A percentile compares a stretch with the other conserved stretches of the same genome.
Evolutionary conservation across 1,140 invertebrate genomes (phyloP).

Genomic region (Drosophila subpulchrella): DNA sequence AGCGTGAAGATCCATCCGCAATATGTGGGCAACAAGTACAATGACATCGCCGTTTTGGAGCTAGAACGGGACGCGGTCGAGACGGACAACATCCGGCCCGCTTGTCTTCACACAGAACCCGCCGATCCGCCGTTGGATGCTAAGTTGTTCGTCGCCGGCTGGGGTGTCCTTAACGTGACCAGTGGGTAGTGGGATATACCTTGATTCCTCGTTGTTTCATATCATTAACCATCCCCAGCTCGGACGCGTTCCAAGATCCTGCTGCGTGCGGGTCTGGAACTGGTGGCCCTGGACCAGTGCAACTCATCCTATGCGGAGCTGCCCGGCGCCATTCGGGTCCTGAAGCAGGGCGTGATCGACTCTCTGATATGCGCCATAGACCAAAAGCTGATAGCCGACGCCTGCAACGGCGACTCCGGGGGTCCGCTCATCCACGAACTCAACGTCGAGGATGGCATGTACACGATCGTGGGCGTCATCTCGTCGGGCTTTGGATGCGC

Average conservation of each 20-base stretch:
- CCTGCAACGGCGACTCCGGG: slow-evolving; percentile 89
- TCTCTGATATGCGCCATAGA: slow-evolving; percentile 87
- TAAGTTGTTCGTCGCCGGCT: slow-evolving; percentile 64
- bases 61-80: slow-evolving; percentile 39
- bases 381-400: slow-evolving; percentile 85
- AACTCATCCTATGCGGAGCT: slow-evolving; percentile 34
- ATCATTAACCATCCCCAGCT: slow-evolving; percentile 23
- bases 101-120: slow-evolving; percentile 60
- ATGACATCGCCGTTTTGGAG: slow-evolving; percentile 75
- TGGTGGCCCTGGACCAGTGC: slow-evolving; percentile 56
- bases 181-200: slow-evolving; percentile 38
- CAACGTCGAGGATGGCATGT: slow-evolving; percentile 46
- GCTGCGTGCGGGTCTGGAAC: slow-evolving; percentile 56
- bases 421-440: slow-evolving; percentile 86
- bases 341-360: slow-evolving; percentile 49
- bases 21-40: slow-evolving; percentile 63
- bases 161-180: slow-evolving; percentile 63
- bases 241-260: slow-evolving; percentile 55
- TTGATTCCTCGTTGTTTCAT: too few species aligned
- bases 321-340: slow-evolving; percentile 4
- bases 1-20: slow-evolving; percentile 60
- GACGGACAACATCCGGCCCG: slow-evolving; percentile 40
- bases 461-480: slow-evolving; percentile 86
- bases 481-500: slow-evolving; percentile 89
- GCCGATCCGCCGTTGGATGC: slow-evolving; percentile 48